phyloP scores from a whole-genome alignment of 2,113 vertebrate genomes.

The rat (Rattus norvegicus) region GRCr8 NC_086036.1:31931001-31931500 shows the following conservation, averaged over 20 bases:
- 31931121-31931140: neutral
- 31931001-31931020: neutral
- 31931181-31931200: neutral
- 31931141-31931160: slow-evolving; percentile 30
- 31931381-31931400: neutral
- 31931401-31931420: neutral
- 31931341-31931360: neutral
- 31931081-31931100: neutral
- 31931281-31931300: neutral
- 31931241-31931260: neutral
- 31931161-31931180: neutral
- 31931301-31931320: neutral
- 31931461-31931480: neutral
- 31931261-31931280: neutral
- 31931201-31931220: neutral
- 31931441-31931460: neutral
- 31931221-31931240: neutral
- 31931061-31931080: slow-evolving; percentile 16
- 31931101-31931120: neutral
- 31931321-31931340: neutral
- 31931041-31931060: neutral
- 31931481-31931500: neutral
- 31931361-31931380: neutral
- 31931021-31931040: neutral
- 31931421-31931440: neutral